Base-by-base conservation (phyloP, 2,113 vertebrate genomes). In the Gnathochromis pfefferi region DNA sequence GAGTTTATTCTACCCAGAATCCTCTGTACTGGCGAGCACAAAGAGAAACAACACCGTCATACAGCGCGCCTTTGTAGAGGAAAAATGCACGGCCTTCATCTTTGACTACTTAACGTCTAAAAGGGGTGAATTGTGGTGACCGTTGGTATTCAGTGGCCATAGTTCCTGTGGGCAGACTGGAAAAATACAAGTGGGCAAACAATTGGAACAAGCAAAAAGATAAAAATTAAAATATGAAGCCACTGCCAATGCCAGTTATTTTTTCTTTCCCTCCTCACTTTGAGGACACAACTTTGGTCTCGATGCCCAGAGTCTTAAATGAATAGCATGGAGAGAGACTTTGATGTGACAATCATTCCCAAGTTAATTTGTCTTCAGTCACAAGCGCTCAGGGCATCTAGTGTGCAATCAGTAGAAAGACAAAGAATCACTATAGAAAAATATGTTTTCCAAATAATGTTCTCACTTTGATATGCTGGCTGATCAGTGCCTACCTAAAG, bases 301-400 rank as follows among this genome's bases (percentile, higher is more conserved):
- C n/a, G 9, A 21, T 83, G 88, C 87, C 89, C 86, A 86, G 86
- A 87, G 91, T 81, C 91, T 89, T 88, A 84, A 92, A 91, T 70
- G 86, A 94, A 90, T 35, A 80, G 82, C 89, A 80, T 5, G 45
- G 82, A 38, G 73, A 65, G 45, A 86, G 65, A 88, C 91, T 94
- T 92, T 94, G 91, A 93, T 92, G 91, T 93, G 94, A 93, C 93
- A 90, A 88, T 92, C 92, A 88, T 85, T 89, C 89, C 90, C 92
- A 85, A 93, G 91, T 92, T 93, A 93, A 94, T 94, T 94, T 94
- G 91, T 93, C 90, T 93, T 93, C 90, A 92, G 87, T 93, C 92
- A 83, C 88, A 85, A 91, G 87, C 55, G 83, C 90, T 94, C 88
- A 90, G 88, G 90, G 92, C 93, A 81, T 89, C 90, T 81, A 53